Conservation (phyloP, 2,797 vertebrate species). For the Sebastes ruberrimus region DNA sequence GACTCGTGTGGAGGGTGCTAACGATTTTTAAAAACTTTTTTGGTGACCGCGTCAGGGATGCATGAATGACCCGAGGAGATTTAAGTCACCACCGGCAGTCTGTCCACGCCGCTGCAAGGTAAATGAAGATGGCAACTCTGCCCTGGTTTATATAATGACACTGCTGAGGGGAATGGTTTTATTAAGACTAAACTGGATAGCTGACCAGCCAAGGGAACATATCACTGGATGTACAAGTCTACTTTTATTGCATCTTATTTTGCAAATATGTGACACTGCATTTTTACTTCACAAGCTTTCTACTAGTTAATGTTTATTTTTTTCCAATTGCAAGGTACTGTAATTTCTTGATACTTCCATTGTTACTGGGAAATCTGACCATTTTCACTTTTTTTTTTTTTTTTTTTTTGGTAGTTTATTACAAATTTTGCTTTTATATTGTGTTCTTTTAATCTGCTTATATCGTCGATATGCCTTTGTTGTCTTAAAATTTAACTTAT, state of each 20-base stretch:
- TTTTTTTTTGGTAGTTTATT: neutral
- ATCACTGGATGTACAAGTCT: neutral
- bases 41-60: constrained; percentile 54
- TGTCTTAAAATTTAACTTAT: neutral
- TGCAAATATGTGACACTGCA: constrained; percentile 9
- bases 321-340: constrained; percentile 39
- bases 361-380: neutral
- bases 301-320: constrained; percentile 17
- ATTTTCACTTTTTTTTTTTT: neutral
- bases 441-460: neutral
- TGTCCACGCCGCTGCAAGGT: constrained; percentile 75
- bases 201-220: neutral
- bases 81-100: constrained; percentile 73
- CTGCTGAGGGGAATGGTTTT: constrained; percentile 19
- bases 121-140: constrained; percentile 45
- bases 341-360: neutral
- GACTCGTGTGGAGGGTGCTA: constrained; percentile 47
- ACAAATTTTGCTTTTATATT: neutral
- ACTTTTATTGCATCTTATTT: neutral
- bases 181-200: constrained; percentile 23
- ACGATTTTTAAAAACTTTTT: constrained; percentile 69
- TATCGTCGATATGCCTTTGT: neutral
- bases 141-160: constrained; percentile 39
- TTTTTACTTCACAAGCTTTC: neutral
- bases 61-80: constrained; percentile 77